Evolutionary conservation across 2,113 vertebrate species (phyloP), one percentile per base, ranked within the genome.

Genomic region (Phalacrocorax aristotelis): DNA sequence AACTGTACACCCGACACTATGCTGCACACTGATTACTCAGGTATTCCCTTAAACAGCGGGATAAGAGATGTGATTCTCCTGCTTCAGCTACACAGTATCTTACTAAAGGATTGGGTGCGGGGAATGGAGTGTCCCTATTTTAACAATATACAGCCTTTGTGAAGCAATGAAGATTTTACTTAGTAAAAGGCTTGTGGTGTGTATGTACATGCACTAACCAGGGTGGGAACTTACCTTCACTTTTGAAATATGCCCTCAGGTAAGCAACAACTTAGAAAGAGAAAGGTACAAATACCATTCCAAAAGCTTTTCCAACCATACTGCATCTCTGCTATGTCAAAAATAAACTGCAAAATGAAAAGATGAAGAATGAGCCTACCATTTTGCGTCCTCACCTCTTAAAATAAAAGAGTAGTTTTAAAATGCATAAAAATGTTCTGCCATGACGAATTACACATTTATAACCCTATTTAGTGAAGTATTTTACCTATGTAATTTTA

Each of bases 401-500:
- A 93, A 95, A 97, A 98, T 97, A 98, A 98, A 98, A 96, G 94
- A 97, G 97, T 96, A 93, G 94, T 97, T 98, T 97, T 97, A 98
- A 97, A 97, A 96, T 9, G 8, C 87, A 60, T 98, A 98, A 98
- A 98, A 98, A 93, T 96, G 97, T 97, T 97, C 97, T 97, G n/a
- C 93, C 83, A 85, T 98, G 98, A 98, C 95, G 97, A 98, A 98
- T 98, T 95, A 96, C 96, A 98, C 97, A 96, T 98, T 98, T 98
- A 98, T 98, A 97, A 97, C 94, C 92, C 85, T 83, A 98, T 98
- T 98, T 98, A 98, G 97, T 96, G 97, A 97, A 97, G 96, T 98
- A 86, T 97, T 98, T 98, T 98, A 98, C 97, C 97, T 98, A 95
- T 97, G 98, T 98, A 98, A 98, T 98, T 98, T 98, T 97, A 98